Percentiles rank a stretch among this genome's conserved stretches.
phyloP scores from a whole-genome alignment of 1,140 invertebrate species.

The Ephestia elutella region DNA sequence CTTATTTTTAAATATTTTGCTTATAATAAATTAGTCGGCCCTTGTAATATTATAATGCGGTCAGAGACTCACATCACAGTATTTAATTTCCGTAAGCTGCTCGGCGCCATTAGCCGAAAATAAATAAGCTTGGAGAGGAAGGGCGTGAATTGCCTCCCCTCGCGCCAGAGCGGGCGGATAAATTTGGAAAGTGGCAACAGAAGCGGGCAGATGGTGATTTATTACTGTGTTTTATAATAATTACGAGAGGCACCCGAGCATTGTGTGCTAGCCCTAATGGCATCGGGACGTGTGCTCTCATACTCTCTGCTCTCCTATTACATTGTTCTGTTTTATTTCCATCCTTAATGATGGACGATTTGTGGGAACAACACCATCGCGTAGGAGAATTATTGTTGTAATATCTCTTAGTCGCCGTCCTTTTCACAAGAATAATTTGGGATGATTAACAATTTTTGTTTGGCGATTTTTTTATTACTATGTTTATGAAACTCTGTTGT shows the following conservation, averaged over 20 bases:
- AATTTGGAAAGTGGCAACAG: conserved; percentile 61
- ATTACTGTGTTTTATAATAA: conserved; percentile 69
- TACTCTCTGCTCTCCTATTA: conserved; percentile 21
- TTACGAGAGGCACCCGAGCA: conserved; percentile 41
- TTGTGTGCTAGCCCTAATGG: conserved; percentile 37
- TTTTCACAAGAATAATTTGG: background rate
- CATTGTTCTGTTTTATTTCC: conserved; percentile 31
- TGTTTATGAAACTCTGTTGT: too few relatives aligned
- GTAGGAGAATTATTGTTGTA: background rate
- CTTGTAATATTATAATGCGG: conserved; percentile 36
- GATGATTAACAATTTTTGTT: background rate
- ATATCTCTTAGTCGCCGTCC: background rate
- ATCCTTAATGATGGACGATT: conserved; percentile 29
- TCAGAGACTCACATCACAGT: conserved; percentile 32
- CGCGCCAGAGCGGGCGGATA: conserved; percentile 34
- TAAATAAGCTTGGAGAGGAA: conserved; percentile 50
- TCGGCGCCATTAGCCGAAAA: conserved; percentile 49
- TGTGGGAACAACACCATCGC: background rate
- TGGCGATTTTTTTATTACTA: background rate
- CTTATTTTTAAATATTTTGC: too few relatives aligned
- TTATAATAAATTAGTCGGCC: conserved; percentile 16
- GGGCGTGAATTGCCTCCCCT: conserved; percentile 49
- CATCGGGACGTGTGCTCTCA: conserved; percentile 18
- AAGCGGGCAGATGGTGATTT: conserved; percentile 65
- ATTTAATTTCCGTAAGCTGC: conserved; percentile 56